phyloP scores from a whole-genome alignment of 2,888 invertebrate species.

The Agrochola lota region DNA sequence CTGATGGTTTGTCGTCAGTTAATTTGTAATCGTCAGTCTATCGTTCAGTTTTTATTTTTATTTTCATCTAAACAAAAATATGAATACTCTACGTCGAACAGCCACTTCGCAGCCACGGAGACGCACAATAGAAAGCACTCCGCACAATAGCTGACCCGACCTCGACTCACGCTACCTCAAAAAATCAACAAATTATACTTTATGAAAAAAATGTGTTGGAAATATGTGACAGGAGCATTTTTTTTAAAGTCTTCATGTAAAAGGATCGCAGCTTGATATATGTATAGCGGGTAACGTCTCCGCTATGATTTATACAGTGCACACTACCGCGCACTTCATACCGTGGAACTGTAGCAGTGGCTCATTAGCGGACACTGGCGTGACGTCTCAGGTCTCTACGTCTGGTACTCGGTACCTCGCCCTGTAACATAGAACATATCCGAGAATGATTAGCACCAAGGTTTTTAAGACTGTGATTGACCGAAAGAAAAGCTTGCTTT shows the following conservation, averaged over 20 bases:
- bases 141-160: slow-evolving; percentile 75
- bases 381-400: background rate
- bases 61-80: slow-evolving; percentile 49
- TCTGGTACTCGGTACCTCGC: background rate
- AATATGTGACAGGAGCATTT: slow-evolving; percentile 74
- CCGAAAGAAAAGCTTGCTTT: background rate
- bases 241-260: slow-evolving; percentile 73
- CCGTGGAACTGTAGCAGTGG: slow-evolving; percentile 7
- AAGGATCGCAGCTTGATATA: slow-evolving; percentile 76
- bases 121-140: slow-evolving; percentile 63
- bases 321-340: slow-evolving; percentile 29
- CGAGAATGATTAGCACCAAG: too few species aligned
- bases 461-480: background rate
- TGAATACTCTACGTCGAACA: slow-evolving; percentile 11
- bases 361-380: background rate
- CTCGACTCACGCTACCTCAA: slow-evolving; percentile 64
- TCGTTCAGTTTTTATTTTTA: background rate
- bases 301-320: slow-evolving; percentile 57
- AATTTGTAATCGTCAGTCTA: slow-evolving; percentile 1
- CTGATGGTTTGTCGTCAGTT: background rate
- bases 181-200: slow-evolving; percentile 63
- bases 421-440: background rate
- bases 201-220: slow-evolving; percentile 65
- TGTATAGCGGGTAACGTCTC: slow-evolving; percentile 70
- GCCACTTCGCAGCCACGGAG: slow-evolving; percentile 37